These are phyloP conservation scores for Pheosia tremula DNA, from an alignment of 2,888 invertebrate genomes.

Conservation along the genomic window DNA sequence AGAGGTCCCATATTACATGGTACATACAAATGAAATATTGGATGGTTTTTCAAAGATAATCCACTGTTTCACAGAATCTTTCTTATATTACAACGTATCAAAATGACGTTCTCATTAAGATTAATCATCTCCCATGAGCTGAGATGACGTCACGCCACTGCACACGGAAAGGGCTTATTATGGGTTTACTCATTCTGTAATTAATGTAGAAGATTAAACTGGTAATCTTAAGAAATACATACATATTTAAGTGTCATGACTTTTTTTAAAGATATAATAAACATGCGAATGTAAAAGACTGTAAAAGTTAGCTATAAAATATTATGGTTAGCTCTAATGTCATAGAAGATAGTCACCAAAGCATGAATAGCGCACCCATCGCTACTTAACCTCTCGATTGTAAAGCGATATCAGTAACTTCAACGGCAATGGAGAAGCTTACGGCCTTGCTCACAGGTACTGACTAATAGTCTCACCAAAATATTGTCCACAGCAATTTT, in stretches of 20 bases:
- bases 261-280: no score
- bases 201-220: no score
- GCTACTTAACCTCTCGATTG: no score
- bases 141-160: slow-evolving; percentile 14
- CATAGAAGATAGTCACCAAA: no score
- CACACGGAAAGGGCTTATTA: neutral
- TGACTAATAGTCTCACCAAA: slow-evolving; percentile 64
- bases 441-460: slow-evolving; percentile 39
- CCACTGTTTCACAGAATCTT: neutral
- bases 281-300: no score
- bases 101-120: slow-evolving; percentile 25
- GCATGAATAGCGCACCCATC: no score
- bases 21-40: neutral
- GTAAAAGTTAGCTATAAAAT: no score
- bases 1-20: no score
- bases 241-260: no score
- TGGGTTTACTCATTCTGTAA: no score
- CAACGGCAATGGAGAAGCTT: neutral
- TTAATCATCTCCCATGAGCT: slow-evolving; percentile 17
- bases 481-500: slow-evolving; percentile 60
- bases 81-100: slow-evolving; percentile 11
- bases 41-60: neutral
- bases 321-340: no score
- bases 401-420: neutral
- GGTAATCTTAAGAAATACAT: no score